Percentiles rank a stretch among this genome's conserved stretches.
These are phyloP conservation scores for Aurelia sp. DNA, from an alignment of 30 jellyfish, hydroid and myxozoan species.

Conservation along the genomic window DNA sequence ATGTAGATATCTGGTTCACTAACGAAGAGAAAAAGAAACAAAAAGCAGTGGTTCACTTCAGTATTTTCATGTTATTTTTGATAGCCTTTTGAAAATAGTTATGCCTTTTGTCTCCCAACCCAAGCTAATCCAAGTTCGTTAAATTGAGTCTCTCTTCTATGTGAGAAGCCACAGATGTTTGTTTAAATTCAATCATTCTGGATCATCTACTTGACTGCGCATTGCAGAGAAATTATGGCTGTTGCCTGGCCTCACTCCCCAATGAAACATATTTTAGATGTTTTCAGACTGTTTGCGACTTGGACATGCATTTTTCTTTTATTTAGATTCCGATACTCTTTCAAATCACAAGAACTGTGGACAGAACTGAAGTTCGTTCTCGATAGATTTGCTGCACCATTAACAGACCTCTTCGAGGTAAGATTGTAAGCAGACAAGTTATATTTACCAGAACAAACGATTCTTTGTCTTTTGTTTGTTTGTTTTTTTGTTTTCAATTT, in stretches of 20 bases:
- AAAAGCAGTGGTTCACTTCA: no score
- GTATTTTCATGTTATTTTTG: no score
- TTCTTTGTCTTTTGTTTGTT: no score
- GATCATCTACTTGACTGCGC: neutral
- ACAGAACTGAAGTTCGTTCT: conserved; percentile 82
- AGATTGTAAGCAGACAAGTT: neutral
- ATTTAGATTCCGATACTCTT: conserved; percentile 89
- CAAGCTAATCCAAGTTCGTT: no score
- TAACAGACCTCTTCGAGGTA: conserved; percentile 85
- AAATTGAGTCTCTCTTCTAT: neutral
- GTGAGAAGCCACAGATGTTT: neutral
- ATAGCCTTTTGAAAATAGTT: no score
- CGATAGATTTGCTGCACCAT: conserved; percentile 92
- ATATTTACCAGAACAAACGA: no score
- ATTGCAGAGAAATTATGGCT: no score
- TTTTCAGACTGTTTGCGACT: no score
- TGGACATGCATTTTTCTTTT: neutral
- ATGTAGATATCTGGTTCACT: no score
- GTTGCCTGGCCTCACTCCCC: neutral
- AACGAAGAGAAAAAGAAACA: no score
- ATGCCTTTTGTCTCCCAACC: no score
- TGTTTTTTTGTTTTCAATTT: no score
- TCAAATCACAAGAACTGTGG: conserved; percentile 97
- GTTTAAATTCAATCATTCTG: neutral
- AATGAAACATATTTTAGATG: neutral